A percentile compares a stretch with the other conserved stretches of the same genome.
These are phyloP conservation scores for Anguilla megastoma DNA, from an alignment of 2,797 vertebrate genomes.

Conservation along the genomic window DNA sequence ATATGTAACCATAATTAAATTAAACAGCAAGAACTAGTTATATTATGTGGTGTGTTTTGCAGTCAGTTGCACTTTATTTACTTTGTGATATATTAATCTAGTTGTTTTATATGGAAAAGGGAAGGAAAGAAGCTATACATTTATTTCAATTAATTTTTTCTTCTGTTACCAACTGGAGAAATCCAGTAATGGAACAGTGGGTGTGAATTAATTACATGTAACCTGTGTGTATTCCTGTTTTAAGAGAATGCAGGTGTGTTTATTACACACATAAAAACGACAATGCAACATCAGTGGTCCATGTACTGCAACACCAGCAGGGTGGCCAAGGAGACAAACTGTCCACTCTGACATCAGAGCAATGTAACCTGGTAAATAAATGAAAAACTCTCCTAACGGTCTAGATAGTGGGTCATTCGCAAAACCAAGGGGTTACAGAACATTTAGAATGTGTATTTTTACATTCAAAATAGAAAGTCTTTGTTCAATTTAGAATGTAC, in stretches of 20 bases:
- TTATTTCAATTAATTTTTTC: conserved; percentile 50
- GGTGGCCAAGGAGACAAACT: neutral
- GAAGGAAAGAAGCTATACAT: conserved; percentile 40
- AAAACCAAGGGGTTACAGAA: neutral
- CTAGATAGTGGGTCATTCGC: neutral
- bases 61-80: conserved; percentile 70
- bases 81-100: conserved; percentile 68
- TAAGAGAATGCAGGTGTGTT: neutral
- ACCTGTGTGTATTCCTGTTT: conserved; percentile 57
- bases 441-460: neutral
- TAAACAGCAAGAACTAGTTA: conserved; percentile 52
- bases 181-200: conserved; percentile 44
- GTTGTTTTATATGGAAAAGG: conserved; percentile 56
- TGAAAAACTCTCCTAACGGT: neutral
- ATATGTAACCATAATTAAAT: conserved; percentile 57
- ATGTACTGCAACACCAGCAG: neutral
- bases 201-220: conserved; percentile 76
- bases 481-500: neutral
- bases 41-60: conserved; percentile 75
- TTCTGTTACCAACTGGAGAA: conserved; percentile 52
- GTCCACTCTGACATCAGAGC: neutral
- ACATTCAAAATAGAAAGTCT: neutral
- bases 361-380: neutral
- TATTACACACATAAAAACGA: conserved; percentile 42
- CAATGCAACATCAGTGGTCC: conserved; percentile 53